Evolutionary conservation across 2,888 invertebrate species (phyloP), one percentile per base, ranked within the genome.

Genomic region (Drosophila flavopinicola): DNA sequence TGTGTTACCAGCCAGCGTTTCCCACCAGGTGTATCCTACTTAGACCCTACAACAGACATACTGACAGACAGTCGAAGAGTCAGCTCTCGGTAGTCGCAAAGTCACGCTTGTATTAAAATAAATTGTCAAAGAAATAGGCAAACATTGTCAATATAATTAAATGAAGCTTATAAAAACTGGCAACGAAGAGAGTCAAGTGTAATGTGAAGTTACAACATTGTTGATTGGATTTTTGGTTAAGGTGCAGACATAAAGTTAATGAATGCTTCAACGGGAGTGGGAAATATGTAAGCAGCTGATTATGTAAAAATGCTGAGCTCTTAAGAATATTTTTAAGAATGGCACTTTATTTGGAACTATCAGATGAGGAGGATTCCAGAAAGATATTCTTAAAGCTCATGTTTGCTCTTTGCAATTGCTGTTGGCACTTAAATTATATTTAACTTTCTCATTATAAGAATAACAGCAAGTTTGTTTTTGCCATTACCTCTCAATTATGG

Each of bases 101-200:
- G 53, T 48, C 58, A 52, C 57, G 58, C 38, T 37, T 44, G 52
- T 42, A 60, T 61, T 66, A 57, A 61, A 60, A 51, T 56, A 71
- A 75, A 71, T 63, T 66, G 69, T 45, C 44, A 9, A 59, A 59
- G 59, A 64, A 39, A 52, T 63, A 49, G 57, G 61, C 72, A 75
- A 66, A 68, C 83, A 79, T 75, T 79, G 83, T 79, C 83, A 82
- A 79, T 79, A 78, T 79, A 85, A 79, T 79, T 85, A 79, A 79
- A 85, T 85, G 75, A 61, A 72, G 75, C 85, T 82, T 82, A 78
- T 79, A 66, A 51, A 56, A 63, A 51, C 39, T 3, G 35, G 11
- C 11, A 20, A 25, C 2, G 10, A 24, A 33, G 35, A 7, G 33
- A 13, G 15, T 9, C 23, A 15, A 49, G 38, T 38, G 35, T 44